A percentile compares a stretch with the other conserved stretches of the same genome.
These are phyloP conservation scores for Glyptemys insculpta DNA, from an alignment of 2,797 vertebrate species.

Conservation along the genomic window DNA sequence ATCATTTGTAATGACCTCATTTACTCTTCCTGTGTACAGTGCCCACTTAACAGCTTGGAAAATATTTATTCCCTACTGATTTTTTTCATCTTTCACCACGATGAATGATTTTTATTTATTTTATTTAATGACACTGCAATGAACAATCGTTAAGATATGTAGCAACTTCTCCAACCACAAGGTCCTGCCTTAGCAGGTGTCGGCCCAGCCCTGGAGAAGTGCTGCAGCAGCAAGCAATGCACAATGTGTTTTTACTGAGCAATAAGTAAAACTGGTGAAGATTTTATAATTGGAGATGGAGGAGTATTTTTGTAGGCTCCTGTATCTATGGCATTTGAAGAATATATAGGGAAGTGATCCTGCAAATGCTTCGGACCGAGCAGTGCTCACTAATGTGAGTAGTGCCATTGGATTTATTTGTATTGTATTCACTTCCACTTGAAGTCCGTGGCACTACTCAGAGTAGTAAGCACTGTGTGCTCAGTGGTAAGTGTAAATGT, in stretches of 20 bases:
- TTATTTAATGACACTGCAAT: background rate
- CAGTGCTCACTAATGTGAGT: background rate
- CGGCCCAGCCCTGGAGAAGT: background rate
- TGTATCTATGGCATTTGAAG: background rate
- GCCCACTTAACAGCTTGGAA: background rate
- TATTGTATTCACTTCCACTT: slow-evolving; percentile 5
- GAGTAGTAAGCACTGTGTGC: background rate
- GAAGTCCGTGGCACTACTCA: background rate
- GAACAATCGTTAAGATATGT: background rate
- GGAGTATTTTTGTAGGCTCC: background rate
- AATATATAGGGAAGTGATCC: background rate
- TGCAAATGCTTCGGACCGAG: background rate
- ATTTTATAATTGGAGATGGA: background rate
- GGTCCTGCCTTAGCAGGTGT: background rate
- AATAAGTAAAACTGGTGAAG: background rate
- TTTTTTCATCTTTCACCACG: background rate
- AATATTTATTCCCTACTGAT: background rate
- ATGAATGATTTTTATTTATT: background rate
- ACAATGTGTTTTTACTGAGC: background rate
- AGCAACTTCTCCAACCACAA: background rate
- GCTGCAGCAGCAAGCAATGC: background rate
- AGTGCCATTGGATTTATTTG: background rate
- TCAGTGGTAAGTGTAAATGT: slow-evolving; percentile 8
- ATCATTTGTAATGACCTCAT: background rate
- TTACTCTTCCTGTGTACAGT: background rate